Evolutionary conservation across 2,113 vertebrate genomes (phyloP).

Genomic region (Lycaon pictus): DNA sequence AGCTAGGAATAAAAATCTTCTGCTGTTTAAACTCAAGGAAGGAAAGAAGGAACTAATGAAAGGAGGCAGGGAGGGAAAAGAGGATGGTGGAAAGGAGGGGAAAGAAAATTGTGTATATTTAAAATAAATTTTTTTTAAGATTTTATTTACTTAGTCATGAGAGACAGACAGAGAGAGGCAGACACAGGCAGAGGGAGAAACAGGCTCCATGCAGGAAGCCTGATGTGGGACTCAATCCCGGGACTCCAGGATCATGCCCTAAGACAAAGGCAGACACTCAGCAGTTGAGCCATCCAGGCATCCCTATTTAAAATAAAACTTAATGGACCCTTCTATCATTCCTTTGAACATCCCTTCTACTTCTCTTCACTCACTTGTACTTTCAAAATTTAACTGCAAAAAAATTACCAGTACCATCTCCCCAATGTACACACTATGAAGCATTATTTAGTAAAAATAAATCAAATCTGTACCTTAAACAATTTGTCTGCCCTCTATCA

Average conservation of each 20-base stretch:
- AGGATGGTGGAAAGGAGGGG: neutral
- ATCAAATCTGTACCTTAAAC: slow-evolving; percentile 71
- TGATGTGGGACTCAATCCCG: too few species aligned
- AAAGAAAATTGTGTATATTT: neutral
- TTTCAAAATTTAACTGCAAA: slow-evolving; percentile 39
- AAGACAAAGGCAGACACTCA: too few species aligned
- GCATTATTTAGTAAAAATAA: slow-evolving; percentile 73
- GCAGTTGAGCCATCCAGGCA: too few species aligned
- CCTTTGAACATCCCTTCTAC: neutral
- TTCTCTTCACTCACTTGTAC: slow-evolving; percentile 34
- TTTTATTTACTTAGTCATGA: too few species aligned
- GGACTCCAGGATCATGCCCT: too few species aligned
- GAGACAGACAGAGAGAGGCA: too few species aligned
- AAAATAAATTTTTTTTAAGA: slow-evolving; percentile 11
- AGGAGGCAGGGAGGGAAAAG: neutral
- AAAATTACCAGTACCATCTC: slow-evolving; percentile 57
- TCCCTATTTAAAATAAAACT: slow-evolving; percentile 53
- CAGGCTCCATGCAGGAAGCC: too few species aligned
- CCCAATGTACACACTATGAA: slow-evolving; percentile 50
- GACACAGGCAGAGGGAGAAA: too few species aligned
- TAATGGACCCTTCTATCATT: neutral
- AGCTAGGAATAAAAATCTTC: neutral
- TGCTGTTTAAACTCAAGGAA: neutral
- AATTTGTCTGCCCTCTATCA: slow-evolving; percentile 70
- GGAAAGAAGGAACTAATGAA: neutral